Conservation (phyloP, 1,140 invertebrate genomes). For the Trichoplusia ni region DNA sequence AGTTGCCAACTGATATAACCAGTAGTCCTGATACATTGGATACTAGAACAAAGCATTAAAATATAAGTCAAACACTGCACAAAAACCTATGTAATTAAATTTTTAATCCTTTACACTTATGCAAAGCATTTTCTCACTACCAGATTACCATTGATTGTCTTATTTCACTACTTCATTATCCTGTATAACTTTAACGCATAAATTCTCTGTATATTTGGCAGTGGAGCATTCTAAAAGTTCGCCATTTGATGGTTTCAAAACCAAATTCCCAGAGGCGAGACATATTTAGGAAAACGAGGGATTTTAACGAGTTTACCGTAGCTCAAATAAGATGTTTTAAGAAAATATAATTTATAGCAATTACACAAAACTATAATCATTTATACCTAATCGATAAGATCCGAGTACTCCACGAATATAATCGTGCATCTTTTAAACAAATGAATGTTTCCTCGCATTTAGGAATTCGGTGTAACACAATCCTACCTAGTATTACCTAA, state of each 20-base stretch:
- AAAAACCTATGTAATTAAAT: background rate
- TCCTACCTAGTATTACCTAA: background rate
- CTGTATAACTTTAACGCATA: background rate
- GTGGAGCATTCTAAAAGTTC: background rate
- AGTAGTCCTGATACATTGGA: no score
- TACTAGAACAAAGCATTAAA: no score
- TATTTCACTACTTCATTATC: background rate
- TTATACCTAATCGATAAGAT: no score
- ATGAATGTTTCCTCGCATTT: background rate
- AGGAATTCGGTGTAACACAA: background rate
- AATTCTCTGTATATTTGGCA: constrained; percentile 6
- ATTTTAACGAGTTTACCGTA: no score
- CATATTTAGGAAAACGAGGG: no score
- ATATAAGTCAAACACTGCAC: no score
- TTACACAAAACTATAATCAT: no score
- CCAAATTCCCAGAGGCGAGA: background rate
- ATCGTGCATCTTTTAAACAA: no score
- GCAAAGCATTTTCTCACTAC: background rate
- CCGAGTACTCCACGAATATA: no score
- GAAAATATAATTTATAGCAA: no score
- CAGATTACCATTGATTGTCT: background rate
- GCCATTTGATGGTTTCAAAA: background rate
- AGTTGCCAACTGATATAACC: no score
- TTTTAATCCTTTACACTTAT: background rate
- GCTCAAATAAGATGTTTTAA: no score